phyloP scores from a whole-genome alignment of 2,797 vertebrate genomes.

The Cyprinella venusta region DNA sequence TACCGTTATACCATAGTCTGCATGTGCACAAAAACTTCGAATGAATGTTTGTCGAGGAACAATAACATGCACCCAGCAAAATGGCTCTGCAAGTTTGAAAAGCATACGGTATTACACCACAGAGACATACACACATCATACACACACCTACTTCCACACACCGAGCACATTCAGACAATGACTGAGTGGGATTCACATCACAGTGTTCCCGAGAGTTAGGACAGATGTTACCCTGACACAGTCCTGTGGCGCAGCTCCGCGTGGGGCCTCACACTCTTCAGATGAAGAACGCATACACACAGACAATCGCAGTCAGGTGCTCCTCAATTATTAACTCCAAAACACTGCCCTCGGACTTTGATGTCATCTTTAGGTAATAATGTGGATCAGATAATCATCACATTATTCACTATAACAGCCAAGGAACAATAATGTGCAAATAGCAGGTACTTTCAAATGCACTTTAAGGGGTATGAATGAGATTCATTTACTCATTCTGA shows the following conservation, averaged over 20 bases:
- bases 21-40: not conserved
- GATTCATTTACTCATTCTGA: not conserved
- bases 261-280: conserved; percentile 26
- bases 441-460: not conserved
- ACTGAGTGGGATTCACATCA: conserved; percentile 41
- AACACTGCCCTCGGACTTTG: conserved; percentile 33
- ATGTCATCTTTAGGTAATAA: conserved; percentile 42
- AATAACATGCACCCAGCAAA: conserved; percentile 5
- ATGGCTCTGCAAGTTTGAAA: not conserved
- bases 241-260: conserved; percentile 35
- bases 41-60: conserved; percentile 1
- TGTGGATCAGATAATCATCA: conserved; percentile 26
- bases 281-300: conserved; percentile 5
- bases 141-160: not conserved
- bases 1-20: not conserved
- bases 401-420: conserved; percentile 28
- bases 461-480: too few species aligned
- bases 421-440: not conserved
- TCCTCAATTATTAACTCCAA: conserved; percentile 45
- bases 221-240: conserved; percentile 48
- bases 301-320: conserved; percentile 26
- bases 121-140: not conserved
- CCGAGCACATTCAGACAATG: not conserved
- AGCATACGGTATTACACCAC: conserved; percentile 7
- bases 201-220: conserved; percentile 6